These are phyloP conservation scores for Mystacornis crossleyi DNA, from an alignment of 2,113 vertebrate genomes.

Conservation along the genomic window DNA sequence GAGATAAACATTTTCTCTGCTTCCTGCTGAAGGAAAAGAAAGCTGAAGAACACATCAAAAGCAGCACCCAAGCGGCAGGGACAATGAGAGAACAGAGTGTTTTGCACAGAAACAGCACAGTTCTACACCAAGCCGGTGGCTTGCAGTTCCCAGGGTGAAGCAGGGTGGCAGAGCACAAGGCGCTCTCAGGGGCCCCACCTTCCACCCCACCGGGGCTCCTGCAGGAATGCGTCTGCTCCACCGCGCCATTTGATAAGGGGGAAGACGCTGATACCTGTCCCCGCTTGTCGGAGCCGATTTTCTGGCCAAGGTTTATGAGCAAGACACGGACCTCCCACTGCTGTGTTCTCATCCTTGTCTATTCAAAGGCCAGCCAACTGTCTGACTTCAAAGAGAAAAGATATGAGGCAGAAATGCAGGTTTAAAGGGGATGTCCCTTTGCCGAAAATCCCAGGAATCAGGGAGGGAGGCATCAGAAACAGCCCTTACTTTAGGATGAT, in stretches of 20 bases:
- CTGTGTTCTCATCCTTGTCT: constrained; percentile 47
- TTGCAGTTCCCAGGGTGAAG: background rate
- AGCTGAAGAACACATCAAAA: background rate
- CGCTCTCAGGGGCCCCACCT: background rate
- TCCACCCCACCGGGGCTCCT: background rate
- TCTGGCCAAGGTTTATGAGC: constrained; percentile 47
- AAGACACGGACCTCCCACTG: constrained; percentile 43
- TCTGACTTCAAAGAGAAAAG: constrained; percentile 52
- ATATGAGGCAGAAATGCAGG: constrained; percentile 24
- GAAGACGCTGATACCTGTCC: constrained; percentile 46
- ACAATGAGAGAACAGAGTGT: background rate
- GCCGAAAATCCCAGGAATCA: constrained; percentile 42
- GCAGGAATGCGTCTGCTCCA: constrained; percentile 18
- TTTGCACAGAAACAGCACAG: background rate
- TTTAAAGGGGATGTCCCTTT: constrained; percentile 49
- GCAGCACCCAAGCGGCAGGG: background rate
- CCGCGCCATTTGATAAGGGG: background rate
- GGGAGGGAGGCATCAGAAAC: background rate
- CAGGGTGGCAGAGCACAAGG: background rate
- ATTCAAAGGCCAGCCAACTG: constrained; percentile 43
- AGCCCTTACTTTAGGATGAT: constrained; percentile 19
- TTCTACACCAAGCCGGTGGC: background rate
- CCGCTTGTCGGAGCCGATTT: constrained; percentile 39
- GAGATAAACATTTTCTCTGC: background rate
- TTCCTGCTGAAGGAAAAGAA: background rate